Base-by-base conservation (phyloP, 2,888 invertebrate genomes). In the Euphydryas editha region DNA sequence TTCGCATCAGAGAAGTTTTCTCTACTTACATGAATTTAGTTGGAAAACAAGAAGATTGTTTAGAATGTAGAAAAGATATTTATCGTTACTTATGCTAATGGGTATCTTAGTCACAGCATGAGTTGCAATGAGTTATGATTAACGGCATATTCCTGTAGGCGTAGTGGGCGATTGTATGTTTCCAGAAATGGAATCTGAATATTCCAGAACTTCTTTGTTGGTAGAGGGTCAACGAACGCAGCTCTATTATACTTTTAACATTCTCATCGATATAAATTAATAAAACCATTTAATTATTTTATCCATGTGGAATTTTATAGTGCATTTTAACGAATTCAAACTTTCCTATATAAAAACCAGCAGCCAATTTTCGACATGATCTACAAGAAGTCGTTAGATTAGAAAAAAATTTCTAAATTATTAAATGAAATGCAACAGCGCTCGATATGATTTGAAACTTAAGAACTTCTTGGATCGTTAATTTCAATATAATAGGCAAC, bases 91-190 rank as follows among this genome's bases (percentile, higher is more conserved):
- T 68, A 68, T 65, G 67, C 59, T 66, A 72, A 70, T 63, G 64
- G 64, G 56, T 69, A 71, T 70, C 75, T 84, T 84, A 84, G 81
- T 82, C 80, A 83, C 59, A 67, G 74, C 75, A 76, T 79, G 82
- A 84, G 79, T 81, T 78, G 81, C 71, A 69, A 69, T 72, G 76
- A 80, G 81, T 82, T 82, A 79, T 82, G 85, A 87, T 85, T 86
- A 84, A 86, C 81, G 82, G 81, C 79, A 81, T 82, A 83, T 81
- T 83, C 77, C 79, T 75, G 88, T 84, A 82, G 86, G 85, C 83
- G 84, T 82, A 77, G 75, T 75, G 75, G 78, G 78, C 75, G 76
- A 81, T 80, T 79, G 79, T 82, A 77, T 76, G 77, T 78, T 83
- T 85, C 83, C 84, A 86, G 84, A 85, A 86, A 86, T 84, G 86